Evolutionary conservation across 2,888 invertebrate species (phyloP).

Genomic region (Pediacus dermestoides): DNA sequence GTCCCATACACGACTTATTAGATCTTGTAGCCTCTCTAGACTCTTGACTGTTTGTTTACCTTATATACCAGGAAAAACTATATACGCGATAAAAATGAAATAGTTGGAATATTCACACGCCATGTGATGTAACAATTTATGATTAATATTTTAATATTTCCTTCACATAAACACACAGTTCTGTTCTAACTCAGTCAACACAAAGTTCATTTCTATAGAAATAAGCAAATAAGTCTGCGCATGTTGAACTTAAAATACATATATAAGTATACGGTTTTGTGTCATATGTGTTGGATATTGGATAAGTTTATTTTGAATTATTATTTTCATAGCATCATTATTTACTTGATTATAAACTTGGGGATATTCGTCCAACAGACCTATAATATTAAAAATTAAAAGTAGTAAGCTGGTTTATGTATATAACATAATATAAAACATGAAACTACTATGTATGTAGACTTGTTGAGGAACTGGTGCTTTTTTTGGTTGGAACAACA

Average conservation of each 20-base stretch:
- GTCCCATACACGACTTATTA: too few relatives aligned
- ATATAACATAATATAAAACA: background rate
- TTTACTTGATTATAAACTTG: constrained; percentile 19
- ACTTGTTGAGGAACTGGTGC: too few relatives aligned
- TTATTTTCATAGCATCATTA: constrained; percentile 36
- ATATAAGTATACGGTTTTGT: constrained; percentile 34
- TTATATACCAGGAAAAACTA: too few relatives aligned
- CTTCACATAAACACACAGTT: constrained; percentile 30
- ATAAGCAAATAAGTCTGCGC: constrained; percentile 28
- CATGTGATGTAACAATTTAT: constrained; percentile 31
- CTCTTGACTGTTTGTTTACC: too few relatives aligned
- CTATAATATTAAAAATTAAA: constrained; percentile 4
- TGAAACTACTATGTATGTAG: too few relatives aligned
- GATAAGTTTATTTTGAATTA: constrained; percentile 36
- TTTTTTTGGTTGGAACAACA: too few relatives aligned
- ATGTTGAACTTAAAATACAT: constrained; percentile 24
- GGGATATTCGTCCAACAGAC: background rate
- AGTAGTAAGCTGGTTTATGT: background rate
- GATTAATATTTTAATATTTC: constrained; percentile 31
- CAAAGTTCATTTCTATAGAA: constrained; percentile 26
- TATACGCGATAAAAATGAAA: constrained; percentile 21
- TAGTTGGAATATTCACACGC: constrained; percentile 29
- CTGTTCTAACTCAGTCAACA: constrained; percentile 30
- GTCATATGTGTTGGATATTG: constrained; percentile 34
- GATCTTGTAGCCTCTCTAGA: too few relatives aligned